Conservation (phyloP, 2,797 vertebrate genomes). For the Phalanger gymnotis region DNA sequence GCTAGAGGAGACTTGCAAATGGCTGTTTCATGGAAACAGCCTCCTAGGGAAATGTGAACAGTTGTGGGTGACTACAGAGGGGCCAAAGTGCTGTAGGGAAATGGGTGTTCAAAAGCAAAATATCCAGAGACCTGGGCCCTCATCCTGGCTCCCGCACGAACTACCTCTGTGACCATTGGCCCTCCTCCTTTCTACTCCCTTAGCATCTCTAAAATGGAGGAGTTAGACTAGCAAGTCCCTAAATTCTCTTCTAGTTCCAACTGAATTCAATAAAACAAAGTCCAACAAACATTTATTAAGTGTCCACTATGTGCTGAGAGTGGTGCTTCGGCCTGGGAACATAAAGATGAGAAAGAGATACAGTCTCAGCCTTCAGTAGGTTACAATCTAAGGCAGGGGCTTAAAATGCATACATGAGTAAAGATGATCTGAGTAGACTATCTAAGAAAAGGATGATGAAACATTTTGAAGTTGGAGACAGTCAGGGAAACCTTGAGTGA, state of each 20-base stretch:
- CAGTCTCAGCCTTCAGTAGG: not conserved
- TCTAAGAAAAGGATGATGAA: not conserved
- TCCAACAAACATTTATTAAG: not conserved
- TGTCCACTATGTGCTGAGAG: not conserved
- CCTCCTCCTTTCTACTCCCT: not conserved
- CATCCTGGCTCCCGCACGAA: not conserved
- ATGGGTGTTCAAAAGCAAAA: not conserved
- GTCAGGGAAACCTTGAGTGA: not conserved
- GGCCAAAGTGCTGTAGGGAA: not conserved
- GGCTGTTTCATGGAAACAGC: not conserved
- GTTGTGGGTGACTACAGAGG: not conserved
- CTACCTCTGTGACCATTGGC: not conserved
- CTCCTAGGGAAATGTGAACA: constrained; percentile 41
- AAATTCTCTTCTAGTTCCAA: not conserved
- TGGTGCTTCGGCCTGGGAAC: not conserved
- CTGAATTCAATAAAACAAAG: not conserved
- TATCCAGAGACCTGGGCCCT: not conserved
- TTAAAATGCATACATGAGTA: not conserved
- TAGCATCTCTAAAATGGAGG: not conserved
- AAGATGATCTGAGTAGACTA: not conserved
- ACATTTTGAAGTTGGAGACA: not conserved
- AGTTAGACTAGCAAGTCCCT: not conserved
- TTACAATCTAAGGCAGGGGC: not conserved
- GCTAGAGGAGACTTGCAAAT: not conserved
- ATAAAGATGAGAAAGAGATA: not conserved